phyloP scores from a whole-genome alignment of 2,888 invertebrate genomes.

The Elaeidobius kamerunicus region DNA sequence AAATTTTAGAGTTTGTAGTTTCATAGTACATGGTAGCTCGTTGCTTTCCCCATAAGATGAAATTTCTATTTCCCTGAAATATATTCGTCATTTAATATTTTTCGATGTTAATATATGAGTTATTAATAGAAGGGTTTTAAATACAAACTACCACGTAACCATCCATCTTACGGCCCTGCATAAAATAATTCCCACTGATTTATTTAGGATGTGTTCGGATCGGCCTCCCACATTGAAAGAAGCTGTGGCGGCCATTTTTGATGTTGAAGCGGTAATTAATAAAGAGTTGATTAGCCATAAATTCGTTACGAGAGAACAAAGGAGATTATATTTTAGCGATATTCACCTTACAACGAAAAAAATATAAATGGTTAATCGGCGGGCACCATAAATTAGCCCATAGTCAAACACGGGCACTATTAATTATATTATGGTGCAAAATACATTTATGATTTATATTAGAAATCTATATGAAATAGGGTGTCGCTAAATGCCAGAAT shows the following conservation, averaged over 20 bases:
- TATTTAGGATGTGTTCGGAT: constrained; percentile 27
- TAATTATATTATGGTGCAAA: neutral
- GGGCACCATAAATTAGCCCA: neutral
- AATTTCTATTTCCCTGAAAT: no score
- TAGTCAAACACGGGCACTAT: neutral
- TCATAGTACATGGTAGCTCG: no score
- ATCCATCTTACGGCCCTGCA: constrained; percentile 16
- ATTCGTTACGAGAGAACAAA: constrained; percentile 23
- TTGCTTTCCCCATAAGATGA: no score
- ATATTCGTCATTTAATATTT: no score
- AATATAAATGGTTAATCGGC: neutral
- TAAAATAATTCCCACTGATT: constrained; percentile 22
- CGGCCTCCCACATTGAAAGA: constrained; percentile 31
- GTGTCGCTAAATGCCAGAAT: no score
- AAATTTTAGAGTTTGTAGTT: no score
- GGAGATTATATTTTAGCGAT: constrained; percentile 15
- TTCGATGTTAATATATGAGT: no score
- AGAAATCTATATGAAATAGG: no score
- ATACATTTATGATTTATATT: no score
- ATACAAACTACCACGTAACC: neutral
- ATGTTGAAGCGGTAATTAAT: constrained; percentile 29
- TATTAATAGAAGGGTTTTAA: neutral
- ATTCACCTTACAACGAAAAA: no score
- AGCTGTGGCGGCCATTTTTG: constrained; percentile 33
- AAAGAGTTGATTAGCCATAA: constrained; percentile 31